Conservation (phyloP, 2,797 vertebrate species). For the Manis pentadactyla region DNA sequence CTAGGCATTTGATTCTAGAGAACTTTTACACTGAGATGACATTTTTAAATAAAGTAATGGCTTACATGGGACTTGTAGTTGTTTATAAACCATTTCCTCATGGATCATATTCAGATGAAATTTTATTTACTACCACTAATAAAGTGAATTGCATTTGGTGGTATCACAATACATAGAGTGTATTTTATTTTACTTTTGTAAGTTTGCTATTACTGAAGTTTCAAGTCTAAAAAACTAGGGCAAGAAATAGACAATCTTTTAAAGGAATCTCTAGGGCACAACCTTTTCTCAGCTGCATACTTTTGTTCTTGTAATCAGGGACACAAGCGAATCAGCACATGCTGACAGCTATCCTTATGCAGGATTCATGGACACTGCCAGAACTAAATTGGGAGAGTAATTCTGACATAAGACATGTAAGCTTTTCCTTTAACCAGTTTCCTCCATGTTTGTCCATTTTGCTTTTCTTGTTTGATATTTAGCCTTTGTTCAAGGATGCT, state of each 20-base stretch:
- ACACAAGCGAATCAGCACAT: slow-evolving; percentile 57
- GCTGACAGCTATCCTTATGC: neutral
- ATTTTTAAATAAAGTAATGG: slow-evolving; percentile 8
- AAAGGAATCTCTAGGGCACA: slow-evolving; percentile 28
- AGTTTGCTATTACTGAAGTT: slow-evolving; percentile 1
- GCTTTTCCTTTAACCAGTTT: slow-evolving; percentile 40
- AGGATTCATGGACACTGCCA: neutral
- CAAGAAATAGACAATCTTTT: neutral
- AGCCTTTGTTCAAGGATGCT: slow-evolving; percentile 49
- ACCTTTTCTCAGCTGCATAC: neutral
- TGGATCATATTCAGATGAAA: neutral
- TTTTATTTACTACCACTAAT: neutral
- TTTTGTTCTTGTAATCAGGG: slow-evolving; percentile 54
- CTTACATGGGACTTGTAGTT: neutral
- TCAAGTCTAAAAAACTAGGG: slow-evolving; percentile 52
- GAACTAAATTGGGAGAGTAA: neutral
- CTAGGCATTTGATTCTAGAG: neutral
- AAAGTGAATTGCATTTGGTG: neutral
- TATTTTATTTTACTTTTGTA: slow-evolving; percentile 28
- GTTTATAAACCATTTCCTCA: neutral
- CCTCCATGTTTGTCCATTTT: slow-evolving; percentile 56
- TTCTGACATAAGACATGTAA: slow-evolving; percentile 37
- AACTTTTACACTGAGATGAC: neutral
- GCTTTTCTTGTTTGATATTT: slow-evolving; percentile 60
- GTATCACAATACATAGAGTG: neutral